phyloP scores from a whole-genome alignment of 1,140 invertebrate genomes.

The Drosophila asahinai region DNA sequence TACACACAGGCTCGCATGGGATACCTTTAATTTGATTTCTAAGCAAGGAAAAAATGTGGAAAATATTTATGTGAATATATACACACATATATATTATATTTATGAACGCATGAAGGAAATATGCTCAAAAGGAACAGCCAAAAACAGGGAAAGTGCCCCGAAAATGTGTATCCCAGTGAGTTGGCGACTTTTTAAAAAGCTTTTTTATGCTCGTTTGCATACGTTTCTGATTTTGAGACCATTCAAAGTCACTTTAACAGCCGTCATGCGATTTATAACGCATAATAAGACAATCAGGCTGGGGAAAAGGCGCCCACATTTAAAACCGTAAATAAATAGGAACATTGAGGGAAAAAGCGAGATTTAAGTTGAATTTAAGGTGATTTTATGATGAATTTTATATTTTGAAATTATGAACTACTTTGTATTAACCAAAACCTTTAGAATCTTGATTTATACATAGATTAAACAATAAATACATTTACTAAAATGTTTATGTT shows the following conservation, averaged over 20 bases:
- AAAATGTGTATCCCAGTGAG: conserved; percentile 38
- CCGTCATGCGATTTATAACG: conserved; percentile 70
- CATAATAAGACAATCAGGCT: conserved; percentile 70
- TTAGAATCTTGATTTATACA: no score
- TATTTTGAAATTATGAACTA: background rate
- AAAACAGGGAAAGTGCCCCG: conserved; percentile 21
- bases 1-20: conserved; percentile 38
- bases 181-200: conserved; percentile 71
- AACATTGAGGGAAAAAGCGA: background rate
- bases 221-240: conserved; percentile 63
- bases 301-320: conserved; percentile 33
- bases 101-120: conserved; percentile 62
- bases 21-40: conserved; percentile 79
- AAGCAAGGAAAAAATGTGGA: conserved; percentile 60
- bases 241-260: conserved; percentile 78
- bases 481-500: no score
- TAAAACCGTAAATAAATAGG: conserved; percentile 13
- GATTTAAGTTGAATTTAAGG: background rate
- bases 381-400: background rate
- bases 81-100: conserved; percentile 35
- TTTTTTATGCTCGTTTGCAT: conserved; percentile 81
- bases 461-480: no score
- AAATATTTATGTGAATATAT: conserved; percentile 52
- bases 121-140: conserved; percentile 22
- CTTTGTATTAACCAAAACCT: background rate